These are phyloP conservation scores for Tragelaphus eurycerus DNA, from an alignment of 2,797 vertebrate species.

Conservation along the genomic window DNA sequence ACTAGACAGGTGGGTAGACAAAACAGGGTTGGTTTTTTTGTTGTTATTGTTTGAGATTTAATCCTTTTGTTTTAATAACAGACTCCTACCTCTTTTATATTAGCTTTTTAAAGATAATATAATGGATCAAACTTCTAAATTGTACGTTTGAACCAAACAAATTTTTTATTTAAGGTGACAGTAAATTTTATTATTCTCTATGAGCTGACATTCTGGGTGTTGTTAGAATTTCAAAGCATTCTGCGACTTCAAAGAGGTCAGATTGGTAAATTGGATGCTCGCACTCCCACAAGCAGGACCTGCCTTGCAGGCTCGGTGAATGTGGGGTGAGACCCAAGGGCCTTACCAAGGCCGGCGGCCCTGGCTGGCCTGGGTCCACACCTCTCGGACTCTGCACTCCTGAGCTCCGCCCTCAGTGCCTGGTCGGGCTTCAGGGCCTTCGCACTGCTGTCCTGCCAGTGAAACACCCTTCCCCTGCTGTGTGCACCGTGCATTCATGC, in stretches of 20 bases:
- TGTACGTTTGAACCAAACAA: conserved; percentile 61
- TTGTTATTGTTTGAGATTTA: conserved; percentile 34
- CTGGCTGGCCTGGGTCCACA: not conserved
- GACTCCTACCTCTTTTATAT: conserved; percentile 67
- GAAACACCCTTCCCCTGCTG: not conserved
- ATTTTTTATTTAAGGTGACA: conserved; percentile 64
- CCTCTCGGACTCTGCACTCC: not conserved
- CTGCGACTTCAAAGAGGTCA: conserved; percentile 76
- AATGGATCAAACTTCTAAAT: conserved; percentile 64
- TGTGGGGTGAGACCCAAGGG: not conserved
- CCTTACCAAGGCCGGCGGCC: not conserved
- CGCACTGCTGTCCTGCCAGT: not conserved
- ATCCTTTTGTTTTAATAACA: conserved; percentile 67
- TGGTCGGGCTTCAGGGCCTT: not conserved
- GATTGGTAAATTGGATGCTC: conserved; percentile 72
- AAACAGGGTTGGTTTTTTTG: conserved; percentile 34
- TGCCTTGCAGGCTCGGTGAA: too few species aligned
- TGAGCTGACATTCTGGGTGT: conserved; percentile 66
- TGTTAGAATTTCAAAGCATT: conserved; percentile 75
- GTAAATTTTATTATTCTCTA: conserved; percentile 69
- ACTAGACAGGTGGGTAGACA: conserved; percentile 15
- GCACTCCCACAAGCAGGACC: rapidly evolving
- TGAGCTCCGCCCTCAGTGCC: not conserved
- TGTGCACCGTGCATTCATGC: rapidly evolving
- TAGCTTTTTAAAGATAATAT: conserved; percentile 63